Percentiles rank a stretch among this genome's conserved stretches.
These are phyloP conservation scores for Camponotus pennsylvanicus DNA, from an alignment of 1,140 invertebrate genomes.

Conservation along the genomic window DNA sequence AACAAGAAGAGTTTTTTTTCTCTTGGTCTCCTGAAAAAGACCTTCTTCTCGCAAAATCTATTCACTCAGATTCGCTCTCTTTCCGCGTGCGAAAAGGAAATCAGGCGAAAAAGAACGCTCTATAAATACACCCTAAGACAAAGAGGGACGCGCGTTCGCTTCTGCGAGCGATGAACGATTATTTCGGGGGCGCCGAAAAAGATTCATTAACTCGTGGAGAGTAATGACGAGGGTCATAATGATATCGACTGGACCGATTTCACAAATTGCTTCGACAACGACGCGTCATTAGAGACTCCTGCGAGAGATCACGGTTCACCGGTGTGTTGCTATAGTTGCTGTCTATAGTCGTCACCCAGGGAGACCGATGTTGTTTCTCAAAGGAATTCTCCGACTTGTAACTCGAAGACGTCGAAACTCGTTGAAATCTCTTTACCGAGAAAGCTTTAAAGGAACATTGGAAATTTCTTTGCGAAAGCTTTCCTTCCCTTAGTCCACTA, in stretches of 20 bases:
- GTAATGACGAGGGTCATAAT: not conserved
- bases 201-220: constrained; percentile 15
- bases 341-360: constrained; percentile 5
- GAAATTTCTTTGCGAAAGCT: constrained; percentile 33
- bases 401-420: constrained; percentile 30
- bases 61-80: not conserved
- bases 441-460: constrained; percentile 44
- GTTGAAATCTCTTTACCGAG: constrained; percentile 33
- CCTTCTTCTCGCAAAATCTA: not conserved
- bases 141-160: not conserved
- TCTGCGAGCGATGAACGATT: constrained; percentile 27
- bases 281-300: constrained; percentile 2
- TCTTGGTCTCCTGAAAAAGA: not conserved
- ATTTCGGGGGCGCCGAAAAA: not conserved
- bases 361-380: not conserved
- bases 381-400: constrained; percentile 1
- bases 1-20: not conserved
- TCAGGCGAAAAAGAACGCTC: not conserved
- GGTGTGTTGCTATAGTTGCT: not conserved
- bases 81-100: not conserved
- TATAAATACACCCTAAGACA: not conserved
- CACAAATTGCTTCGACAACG: constrained; percentile 29
- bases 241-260: constrained; percentile 18
- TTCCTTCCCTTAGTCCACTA: constrained; percentile 2
- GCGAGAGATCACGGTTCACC: not conserved